Evolutionary conservation across 2,797 vertebrate genomes (phyloP).

Genomic region (Aselliscus stoliczkanus): DNA sequence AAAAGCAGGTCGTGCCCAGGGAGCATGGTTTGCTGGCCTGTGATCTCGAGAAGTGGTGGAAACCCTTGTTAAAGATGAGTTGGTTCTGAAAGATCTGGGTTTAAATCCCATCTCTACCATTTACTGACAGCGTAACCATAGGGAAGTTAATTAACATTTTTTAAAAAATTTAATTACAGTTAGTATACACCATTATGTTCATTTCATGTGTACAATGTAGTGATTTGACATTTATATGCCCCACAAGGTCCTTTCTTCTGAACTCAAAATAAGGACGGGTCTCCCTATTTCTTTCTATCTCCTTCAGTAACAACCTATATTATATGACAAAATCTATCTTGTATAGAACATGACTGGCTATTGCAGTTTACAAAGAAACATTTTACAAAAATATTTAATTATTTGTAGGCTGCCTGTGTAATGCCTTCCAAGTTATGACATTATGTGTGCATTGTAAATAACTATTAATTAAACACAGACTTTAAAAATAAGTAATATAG

Average conservation of each 20-base stretch:
- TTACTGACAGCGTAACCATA: too few species aligned
- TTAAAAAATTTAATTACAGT: too few species aligned
- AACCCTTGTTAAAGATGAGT: too few species aligned
- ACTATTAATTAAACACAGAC: background rate
- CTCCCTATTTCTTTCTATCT: background rate
- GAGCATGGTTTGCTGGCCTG: too few species aligned
- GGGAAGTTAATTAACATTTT: too few species aligned
- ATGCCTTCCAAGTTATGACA: background rate
- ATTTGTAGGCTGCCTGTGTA: background rate
- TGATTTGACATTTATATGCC: too few species aligned
- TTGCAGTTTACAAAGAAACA: background rate
- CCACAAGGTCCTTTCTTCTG: background rate
- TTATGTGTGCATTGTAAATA: background rate
- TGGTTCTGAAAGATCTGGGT: too few species aligned
- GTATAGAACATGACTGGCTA: background rate
- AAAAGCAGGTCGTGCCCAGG: too few species aligned
- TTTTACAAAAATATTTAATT: background rate
- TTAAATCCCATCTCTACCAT: too few species aligned
- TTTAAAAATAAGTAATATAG: background rate
- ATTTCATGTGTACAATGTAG: too few species aligned
- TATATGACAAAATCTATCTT: background rate
- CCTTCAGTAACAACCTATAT: background rate
- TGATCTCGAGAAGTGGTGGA: too few species aligned
- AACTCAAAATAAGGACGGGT: background rate
- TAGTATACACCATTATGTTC: too few species aligned